Base-by-base conservation (phyloP, 2,888 invertebrate species). In the Oscheius sp. region DNA sequence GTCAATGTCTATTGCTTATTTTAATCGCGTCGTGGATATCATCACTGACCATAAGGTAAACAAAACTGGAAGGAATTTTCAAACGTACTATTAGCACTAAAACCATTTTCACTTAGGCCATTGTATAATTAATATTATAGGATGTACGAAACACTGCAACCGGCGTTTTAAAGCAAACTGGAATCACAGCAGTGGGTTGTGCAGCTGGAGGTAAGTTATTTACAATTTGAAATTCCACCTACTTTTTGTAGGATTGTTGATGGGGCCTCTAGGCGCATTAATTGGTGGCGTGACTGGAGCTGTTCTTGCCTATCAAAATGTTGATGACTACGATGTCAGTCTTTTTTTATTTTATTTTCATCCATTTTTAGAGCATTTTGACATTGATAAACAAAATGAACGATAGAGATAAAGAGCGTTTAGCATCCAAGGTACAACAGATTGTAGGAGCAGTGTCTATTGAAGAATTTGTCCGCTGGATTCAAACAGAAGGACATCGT, bases 401-500 rank as follows among this genome's bases (percentile, higher is more conserved):
- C n/a, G n/a, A n/a, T n/a, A n/a, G n/a, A n/a, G n/a, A n/a, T n/a
- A n/a, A n/a, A n/a, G n/a, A n/a, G n/a, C n/a, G n/a, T n/a, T 51
- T 9, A 5, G 4, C 30, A 28, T 1, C 44, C 28, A 17, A 67
- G 67, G 50, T 67, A 2, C 67, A 67, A 59, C 28, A 22, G 6
- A 49, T 67, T 4, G 67, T 67, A 3, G 67, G 67, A 20, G 57
- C 67, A 1, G 67, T 50, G 12, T 59, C 67, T 5, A 67, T 67
- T 38, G 59, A 59, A 38, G 59, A 67, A 36, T 67, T 67, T 12
- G 49, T 67, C 26, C 47, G 61, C 22, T 67, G 67, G 67, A 26
- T 67, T 3, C 36, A 32, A 22, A 67, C 57, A n/a, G 67, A 67
- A n/a, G 67, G 67, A n/a, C 67, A 67, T 44, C 57, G 67, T n/a